Base-by-base conservation (phyloP, 2,113 vertebrate species). In the Periophthalmus modestus region DNA sequence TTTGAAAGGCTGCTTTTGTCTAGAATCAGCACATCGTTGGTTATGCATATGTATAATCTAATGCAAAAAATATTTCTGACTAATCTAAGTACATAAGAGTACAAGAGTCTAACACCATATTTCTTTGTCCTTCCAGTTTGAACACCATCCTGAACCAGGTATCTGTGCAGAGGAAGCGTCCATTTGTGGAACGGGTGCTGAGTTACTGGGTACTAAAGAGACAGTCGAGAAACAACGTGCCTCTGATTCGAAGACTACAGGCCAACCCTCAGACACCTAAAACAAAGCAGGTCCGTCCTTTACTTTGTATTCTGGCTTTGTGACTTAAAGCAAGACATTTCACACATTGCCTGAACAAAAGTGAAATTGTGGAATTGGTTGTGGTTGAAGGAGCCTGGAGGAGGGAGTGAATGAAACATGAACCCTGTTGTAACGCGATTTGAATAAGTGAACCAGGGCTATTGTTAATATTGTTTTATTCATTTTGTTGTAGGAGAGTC, bases 161-260 rank as follows among this genome's bases (percentile, higher is more conserved):
- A 83, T 94, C 97, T 62, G 94, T 99, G 67, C 97, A 96, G 86
- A 96, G 95, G 91, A 99, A 99, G 93, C 97, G 95, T 73, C 91
- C 90, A 66, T 98, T 99, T 77, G 95, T 98, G 7, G 96, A 98
- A 91, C 92, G 95, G 23, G 94, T 96, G 9, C 93, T 98, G 85
- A 97, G 96, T 92, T 99, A 98, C 93, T 99, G 98, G 98, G 91
- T 96, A 66, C 94, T 98, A 79, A 99, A 99, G 86, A 94, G 98
- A 69, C 95, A 97, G 85, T 97, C 96, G 1, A 94, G 98, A 78
- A 99, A 98, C 39, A 97, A 97, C 9, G 96, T 96, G 14, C 96
- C 97, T 1, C 93, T 99, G 66, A 94, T 99, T 82, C 92, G 98
- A 85, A 94, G 98, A 48, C 94, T 99, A 4, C 98, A 99, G 86